Evolutionary conservation across 2,888 invertebrate species (phyloP).

Genomic region (Lochmaea crataegi): DNA sequence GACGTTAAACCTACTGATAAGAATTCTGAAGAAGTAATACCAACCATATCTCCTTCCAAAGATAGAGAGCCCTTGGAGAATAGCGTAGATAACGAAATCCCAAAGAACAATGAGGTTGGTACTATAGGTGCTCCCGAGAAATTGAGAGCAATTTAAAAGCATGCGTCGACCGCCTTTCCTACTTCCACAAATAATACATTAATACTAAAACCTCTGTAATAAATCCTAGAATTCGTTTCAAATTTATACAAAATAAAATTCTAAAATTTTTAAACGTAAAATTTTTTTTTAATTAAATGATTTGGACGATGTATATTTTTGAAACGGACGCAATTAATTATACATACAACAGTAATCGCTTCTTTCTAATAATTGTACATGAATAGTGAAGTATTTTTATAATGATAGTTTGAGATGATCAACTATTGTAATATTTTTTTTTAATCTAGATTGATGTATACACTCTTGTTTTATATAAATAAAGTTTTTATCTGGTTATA

Average conservation of each 20-base stretch:
- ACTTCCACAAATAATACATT: slow-evolving; percentile 21
- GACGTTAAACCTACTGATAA: slow-evolving; percentile 64
- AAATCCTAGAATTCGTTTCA: slow-evolving; percentile 13
- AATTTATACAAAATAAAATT: neutral
- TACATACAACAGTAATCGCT: slow-evolving; percentile 10
- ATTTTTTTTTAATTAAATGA: too few relatives aligned
- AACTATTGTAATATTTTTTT: slow-evolving; percentile 32
- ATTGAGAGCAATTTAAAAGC: slow-evolving; percentile 47
- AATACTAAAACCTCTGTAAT: slow-evolving; percentile 29
- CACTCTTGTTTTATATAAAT: slow-evolving; percentile 34
- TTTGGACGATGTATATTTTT: neutral
- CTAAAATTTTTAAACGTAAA: too few relatives aligned
- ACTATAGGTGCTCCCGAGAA: slow-evolving; percentile 56
- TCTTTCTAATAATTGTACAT: slow-evolving; percentile 26
- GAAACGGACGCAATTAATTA: neutral
- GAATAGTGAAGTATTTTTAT: slow-evolving; percentile 35
- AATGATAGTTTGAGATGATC: slow-evolving; percentile 18
- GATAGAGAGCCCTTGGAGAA: slow-evolving; percentile 57
- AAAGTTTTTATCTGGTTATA: slow-evolving; percentile 35
- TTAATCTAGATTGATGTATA: slow-evolving; percentile 29
- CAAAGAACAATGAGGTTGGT: slow-evolving; percentile 60
- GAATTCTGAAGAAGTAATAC: slow-evolving; percentile 45
- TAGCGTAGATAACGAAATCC: slow-evolving; percentile 59
- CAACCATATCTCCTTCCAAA: slow-evolving; percentile 34
- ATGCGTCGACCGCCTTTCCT: slow-evolving; percentile 23